Evolutionary conservation across 2,888 invertebrate genomes (phyloP), one percentile per base, ranked within the genome.

Genomic region (Zelleria hepariella): DNA sequence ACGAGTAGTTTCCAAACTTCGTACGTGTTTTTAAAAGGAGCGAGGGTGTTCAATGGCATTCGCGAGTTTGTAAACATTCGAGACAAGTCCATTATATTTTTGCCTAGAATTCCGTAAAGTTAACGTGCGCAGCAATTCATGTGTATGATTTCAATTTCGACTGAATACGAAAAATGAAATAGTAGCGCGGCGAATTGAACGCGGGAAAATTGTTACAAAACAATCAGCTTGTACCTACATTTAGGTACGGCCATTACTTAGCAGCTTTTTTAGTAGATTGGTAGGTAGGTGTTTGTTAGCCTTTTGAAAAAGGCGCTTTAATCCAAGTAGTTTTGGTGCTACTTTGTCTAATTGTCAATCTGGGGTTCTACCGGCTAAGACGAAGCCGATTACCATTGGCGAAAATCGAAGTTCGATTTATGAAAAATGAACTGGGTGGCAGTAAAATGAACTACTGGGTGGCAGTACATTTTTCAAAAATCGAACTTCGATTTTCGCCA

Each of bases 31-130:
- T 42, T 32, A 32, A 49, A 49, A 49, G 4, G 49, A 53, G 53
- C 53, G 24, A n/a, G 25, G 2, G 6, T 15, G n/a, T 32, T 55
- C 20, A 55, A 20, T 47, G 20, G 26, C 15, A 15, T 49, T 49
- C 59, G 24, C 69, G 70, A 78, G 73, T 77, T 74, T 67, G 80
- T 77, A 83, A 83, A 83, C 79, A 83, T 79, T 77, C 72, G 73
- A 76, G 74, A 70, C 74, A 74, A 68, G 68, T 63, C 65, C 64
- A 65, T 65, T 68, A 65, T 68, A 64, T 57, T 15, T 32, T 32
- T 10, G 20, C 20, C 52, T 24, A 18, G 10, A 25, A 32, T 55
- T 55, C 21, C 7, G 27, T 18, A 10, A 18, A n/a, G 32, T 8
- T 18, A 10, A 18, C 27, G 32, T 8, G 18, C 20, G 55, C 55